Conservation (phyloP, 2,797 vertebrate genomes). For the Phrynocephalus vlangalii region DNA sequence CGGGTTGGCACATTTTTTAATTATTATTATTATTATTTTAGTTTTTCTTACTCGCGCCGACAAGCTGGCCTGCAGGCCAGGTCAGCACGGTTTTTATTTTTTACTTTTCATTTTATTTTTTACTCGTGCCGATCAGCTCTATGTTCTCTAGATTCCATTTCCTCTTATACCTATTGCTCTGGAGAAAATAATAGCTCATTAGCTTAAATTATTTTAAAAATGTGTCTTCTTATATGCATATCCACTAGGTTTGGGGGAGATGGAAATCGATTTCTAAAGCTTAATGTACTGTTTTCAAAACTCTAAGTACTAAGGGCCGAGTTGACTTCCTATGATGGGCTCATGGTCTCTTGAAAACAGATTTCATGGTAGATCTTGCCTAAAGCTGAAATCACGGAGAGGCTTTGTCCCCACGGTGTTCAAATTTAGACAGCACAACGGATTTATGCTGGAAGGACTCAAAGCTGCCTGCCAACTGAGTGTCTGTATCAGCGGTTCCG, state of each 20-base stretch:
- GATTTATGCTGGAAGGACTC: too few species aligned
- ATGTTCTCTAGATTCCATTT: constrained; percentile 57
- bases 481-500: too few species aligned
- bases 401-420: too few species aligned
- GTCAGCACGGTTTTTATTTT: constrained; percentile 55
- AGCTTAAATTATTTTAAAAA: constrained; percentile 43
- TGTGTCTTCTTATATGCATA: neutral
- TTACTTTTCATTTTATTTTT: constrained; percentile 64
- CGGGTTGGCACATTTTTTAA: too few species aligned
- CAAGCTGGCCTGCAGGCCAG: too few species aligned
- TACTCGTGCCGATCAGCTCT: constrained; percentile 46
- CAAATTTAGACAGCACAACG: too few species aligned
- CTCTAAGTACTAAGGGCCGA: neutral
- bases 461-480: too few species aligned
- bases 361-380: neutral
- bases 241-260: neutral
- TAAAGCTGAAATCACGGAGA: too few species aligned
- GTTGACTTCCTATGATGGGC: neutral
- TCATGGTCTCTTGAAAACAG: neutral
- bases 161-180: constrained; percentile 65
- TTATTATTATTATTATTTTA: too few species aligned
- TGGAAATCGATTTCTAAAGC: neutral
- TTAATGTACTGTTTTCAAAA: neutral
- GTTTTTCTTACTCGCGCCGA: too few species aligned
- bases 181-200: constrained; percentile 58